Evolutionary conservation across 2,113 vertebrate genomes (phyloP).

Genomic region (Jaculus jaculus): DNA sequence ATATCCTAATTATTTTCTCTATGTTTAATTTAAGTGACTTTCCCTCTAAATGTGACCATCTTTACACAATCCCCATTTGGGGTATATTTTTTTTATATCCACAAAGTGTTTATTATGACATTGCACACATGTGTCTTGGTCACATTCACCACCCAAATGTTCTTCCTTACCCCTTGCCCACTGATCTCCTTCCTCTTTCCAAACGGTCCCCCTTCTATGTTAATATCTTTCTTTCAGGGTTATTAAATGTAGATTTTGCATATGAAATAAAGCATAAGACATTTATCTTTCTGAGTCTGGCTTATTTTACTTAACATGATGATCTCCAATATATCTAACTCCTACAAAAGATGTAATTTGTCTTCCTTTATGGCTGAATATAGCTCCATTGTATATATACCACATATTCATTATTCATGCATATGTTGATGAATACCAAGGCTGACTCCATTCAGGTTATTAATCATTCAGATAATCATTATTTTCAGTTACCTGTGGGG

Average conservation of each 20-base stretch:
- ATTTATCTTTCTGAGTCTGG: background rate
- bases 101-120: background rate
- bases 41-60: background rate
- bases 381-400: background rate
- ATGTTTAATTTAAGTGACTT: background rate
- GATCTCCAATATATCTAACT: background rate
- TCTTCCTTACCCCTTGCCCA: background rate
- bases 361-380: background rate
- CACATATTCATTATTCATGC: background rate
- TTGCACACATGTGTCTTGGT: background rate
- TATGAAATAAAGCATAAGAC: background rate
- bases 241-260: background rate
- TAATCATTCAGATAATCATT: background rate
- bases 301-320: background rate
- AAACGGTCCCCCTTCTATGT: background rate
- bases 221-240: background rate
- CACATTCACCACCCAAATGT: background rate
- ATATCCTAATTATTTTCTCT: accelerated
- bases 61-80: background rate
- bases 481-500: background rate
- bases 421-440: background rate
- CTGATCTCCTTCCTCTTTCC: background rate
- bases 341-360: background rate
- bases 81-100: background rate
- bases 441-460: background rate